Conservation (phyloP, 2,113 vertebrate species). For the Cariama cristata region DNA sequence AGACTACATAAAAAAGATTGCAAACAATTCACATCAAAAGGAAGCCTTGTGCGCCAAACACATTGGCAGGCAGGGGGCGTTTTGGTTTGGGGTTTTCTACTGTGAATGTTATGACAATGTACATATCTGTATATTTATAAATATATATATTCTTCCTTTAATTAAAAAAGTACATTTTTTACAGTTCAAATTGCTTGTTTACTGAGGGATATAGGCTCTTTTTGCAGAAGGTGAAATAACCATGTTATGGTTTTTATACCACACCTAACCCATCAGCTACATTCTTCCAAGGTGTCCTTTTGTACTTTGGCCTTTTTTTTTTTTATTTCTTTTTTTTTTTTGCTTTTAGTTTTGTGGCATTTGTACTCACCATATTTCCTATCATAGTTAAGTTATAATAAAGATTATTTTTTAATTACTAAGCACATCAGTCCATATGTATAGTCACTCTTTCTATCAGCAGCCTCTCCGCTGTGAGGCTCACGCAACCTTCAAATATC, state of each 20-base stretch:
- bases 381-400: slow-evolving; percentile 90
- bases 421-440: slow-evolving; percentile 12
- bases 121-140: slow-evolving; percentile 81
- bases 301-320: slow-evolving; percentile 54
- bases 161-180: slow-evolving; percentile 75
- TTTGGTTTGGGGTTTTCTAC: slow-evolving; percentile 29
- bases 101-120: slow-evolving; percentile 73
- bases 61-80: slow-evolving; percentile 43
- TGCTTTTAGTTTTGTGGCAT: slow-evolving; percentile 71
- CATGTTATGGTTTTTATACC: slow-evolving; percentile 52
- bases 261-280: slow-evolving; percentile 63
- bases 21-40: slow-evolving; percentile 54
- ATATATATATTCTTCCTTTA: slow-evolving; percentile 74
- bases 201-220: slow-evolving; percentile 28
- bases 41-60: slow-evolving; percentile 33
- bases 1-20: slow-evolving; percentile 33
- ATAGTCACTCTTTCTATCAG: background rate
- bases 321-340: slow-evolving; percentile 10
- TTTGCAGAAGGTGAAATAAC: slow-evolving; percentile 54
- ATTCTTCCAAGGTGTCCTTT: slow-evolving; percentile 54
- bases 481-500: background rate
- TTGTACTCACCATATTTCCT: slow-evolving; percentile 77
- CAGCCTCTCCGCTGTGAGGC: background rate
- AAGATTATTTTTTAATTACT: slow-evolving; percentile 97
- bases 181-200: slow-evolving; percentile 54